phyloP scores from a whole-genome alignment of 2,888 invertebrate genomes.

The Fragum whitleyi region DNA sequence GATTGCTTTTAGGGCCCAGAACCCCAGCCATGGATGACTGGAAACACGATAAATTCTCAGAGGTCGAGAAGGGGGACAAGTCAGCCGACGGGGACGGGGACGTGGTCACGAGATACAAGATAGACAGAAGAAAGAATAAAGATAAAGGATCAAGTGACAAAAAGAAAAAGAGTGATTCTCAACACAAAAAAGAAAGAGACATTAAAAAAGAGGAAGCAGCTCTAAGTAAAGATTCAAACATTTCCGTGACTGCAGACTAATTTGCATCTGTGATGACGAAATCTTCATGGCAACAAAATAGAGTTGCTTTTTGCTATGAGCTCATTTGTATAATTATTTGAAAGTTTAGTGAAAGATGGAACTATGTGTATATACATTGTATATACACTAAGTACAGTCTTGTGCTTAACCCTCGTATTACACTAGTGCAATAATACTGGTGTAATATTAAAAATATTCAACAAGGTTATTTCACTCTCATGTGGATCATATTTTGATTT shows the following conservation, averaged over 20 bases:
- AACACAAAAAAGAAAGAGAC: background rate
- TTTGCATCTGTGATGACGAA: too few species aligned
- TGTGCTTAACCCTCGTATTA: too few species aligned
- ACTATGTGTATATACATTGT: too few species aligned
- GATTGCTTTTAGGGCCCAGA: background rate
- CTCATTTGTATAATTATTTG: too few species aligned
- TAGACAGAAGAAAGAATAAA: conserved; percentile 21
- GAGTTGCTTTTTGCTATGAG: too few species aligned
- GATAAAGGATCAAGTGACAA: conserved; percentile 15
- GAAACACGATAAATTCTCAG: conserved; percentile 64
- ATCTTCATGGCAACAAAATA: too few species aligned
- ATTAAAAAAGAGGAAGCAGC: conserved; percentile 44
- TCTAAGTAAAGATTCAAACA: conserved; percentile 30
- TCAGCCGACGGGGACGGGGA: background rate
- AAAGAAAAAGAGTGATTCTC: conserved; percentile 10
- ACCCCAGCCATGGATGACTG: conserved; percentile 47
- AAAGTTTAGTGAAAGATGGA: too few species aligned
- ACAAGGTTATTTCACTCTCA: too few species aligned
- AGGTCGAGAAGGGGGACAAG: conserved; percentile 26
- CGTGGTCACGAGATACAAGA: background rate
- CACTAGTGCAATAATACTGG: too few species aligned
- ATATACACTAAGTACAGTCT: too few species aligned
- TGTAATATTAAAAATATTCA: too few species aligned
- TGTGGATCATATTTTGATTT: too few species aligned
- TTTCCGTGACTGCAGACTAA: conserved; percentile 29